Conservation (phyloP, 2,888 invertebrate species). For the Thelaira solivaga region DNA sequence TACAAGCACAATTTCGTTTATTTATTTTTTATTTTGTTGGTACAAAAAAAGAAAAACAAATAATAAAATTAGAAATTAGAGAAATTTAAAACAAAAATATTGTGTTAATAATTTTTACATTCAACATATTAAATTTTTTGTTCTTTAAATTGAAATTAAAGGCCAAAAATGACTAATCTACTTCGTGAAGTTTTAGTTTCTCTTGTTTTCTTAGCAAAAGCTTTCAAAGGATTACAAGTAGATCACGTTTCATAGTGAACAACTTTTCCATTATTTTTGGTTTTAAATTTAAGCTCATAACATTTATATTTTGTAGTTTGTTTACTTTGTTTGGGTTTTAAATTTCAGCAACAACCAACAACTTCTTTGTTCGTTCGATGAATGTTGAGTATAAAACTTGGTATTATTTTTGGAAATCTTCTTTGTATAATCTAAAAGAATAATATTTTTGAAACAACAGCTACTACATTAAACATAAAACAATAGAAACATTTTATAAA, state of each 20-base stretch:
- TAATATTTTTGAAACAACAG: not conserved
- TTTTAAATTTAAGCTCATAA: constrained; percentile 16
- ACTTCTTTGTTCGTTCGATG: not conserved
- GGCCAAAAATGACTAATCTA: no score
- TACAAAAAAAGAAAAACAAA: constrained; percentile 4
- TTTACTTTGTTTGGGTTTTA: not conserved
- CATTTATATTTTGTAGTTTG: not conserved
- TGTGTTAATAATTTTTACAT: not conserved
- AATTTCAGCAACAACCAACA: not conserved
- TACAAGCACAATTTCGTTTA: not conserved
- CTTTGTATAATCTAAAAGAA: constrained; percentile 13
- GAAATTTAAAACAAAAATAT: no score
- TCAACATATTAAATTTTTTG: no score
- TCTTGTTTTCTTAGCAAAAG: not conserved
- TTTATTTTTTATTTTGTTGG: not conserved
- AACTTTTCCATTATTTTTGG: not conserved
- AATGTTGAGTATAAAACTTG: not conserved
- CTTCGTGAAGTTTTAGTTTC: not conserved
- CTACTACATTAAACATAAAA: not conserved
- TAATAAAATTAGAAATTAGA: not conserved
- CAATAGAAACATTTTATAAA: not conserved
- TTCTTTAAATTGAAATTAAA: no score
- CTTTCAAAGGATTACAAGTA: not conserved
- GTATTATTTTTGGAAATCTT: constrained; percentile 20
- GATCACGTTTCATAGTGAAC: not conserved